phyloP scores from a whole-genome alignment of 1,140 invertebrate species.

The Maconellicoccus hirsutus region DNA sequence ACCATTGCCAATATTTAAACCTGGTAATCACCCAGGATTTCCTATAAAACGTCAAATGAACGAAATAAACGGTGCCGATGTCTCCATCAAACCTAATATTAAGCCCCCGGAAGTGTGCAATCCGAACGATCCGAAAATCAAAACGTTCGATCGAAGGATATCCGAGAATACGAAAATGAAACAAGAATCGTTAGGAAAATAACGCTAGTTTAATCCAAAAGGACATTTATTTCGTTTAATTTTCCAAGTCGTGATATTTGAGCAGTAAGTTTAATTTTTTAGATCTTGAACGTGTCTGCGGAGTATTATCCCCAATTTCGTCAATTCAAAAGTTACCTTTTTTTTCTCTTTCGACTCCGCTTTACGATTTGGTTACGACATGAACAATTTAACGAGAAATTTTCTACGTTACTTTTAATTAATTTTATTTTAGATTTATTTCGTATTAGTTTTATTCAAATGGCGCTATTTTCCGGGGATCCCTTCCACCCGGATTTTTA shows the following conservation, averaged over 20 bases:
- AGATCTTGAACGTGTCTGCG: neutral
- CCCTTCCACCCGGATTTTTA: too few species aligned
- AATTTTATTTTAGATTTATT: too few species aligned
- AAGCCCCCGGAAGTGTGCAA: constrained; percentile 9
- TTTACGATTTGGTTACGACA: too few species aligned
- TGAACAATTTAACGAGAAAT: too few species aligned
- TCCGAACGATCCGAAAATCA: neutral
- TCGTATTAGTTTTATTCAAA: too few species aligned
- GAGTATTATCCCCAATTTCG: neutral
- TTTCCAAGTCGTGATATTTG: constrained; percentile 6
- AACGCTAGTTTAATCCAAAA: neutral
- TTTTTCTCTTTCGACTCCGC: too few species aligned
- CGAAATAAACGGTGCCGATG: neutral
- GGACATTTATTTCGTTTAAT: neutral
- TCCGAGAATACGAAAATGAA: constrained; percentile 10
- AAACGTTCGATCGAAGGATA: neutral
- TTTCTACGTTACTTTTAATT: too few species aligned
- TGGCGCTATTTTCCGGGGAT: too few species aligned
- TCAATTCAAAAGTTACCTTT: constrained; percentile 2
- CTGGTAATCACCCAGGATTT: neutral
- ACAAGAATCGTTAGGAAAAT: constrained; percentile 11
- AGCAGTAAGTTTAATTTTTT: constrained; percentile 6
- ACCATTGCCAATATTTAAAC: neutral
- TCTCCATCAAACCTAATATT: neutral
- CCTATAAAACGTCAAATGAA: neutral